A percentile compares a stretch with the other conserved stretches of the same genome.
Conservation (phyloP, 2,113 vertebrate species). For the Rutilus rutilus region DNA sequence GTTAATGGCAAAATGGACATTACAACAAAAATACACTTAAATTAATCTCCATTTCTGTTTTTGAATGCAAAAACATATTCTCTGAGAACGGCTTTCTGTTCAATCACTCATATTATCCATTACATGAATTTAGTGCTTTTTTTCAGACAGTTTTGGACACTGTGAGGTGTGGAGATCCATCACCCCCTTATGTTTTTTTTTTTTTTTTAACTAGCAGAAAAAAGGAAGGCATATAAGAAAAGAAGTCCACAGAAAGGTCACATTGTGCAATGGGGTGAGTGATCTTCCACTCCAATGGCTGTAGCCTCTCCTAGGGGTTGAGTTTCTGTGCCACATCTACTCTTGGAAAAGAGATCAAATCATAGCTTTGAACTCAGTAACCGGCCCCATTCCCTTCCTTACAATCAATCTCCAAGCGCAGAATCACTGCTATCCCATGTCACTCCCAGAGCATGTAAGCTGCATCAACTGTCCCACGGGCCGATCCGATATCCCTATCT, state of each 20-base stretch:
- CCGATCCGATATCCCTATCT: slow-evolving; percentile 68
- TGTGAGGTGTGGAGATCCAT: neutral
- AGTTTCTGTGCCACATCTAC: slow-evolving; percentile 69
- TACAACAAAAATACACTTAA: neutral
- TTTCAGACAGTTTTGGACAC: neutral
- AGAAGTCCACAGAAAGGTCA: slow-evolving; percentile 29
- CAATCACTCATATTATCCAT: neutral
- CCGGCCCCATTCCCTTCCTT: slow-evolving; percentile 50
- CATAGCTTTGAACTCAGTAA: slow-evolving; percentile 63
- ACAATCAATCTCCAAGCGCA: slow-evolving; percentile 58
- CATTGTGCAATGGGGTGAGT: slow-evolving; percentile 29
- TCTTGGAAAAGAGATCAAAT: slow-evolving; percentile 57
- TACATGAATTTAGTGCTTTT: neutral
- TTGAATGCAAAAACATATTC: neutral
- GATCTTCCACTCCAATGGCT: slow-evolving; percentile 59
- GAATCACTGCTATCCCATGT: slow-evolving; percentile 64
- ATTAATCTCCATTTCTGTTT: neutral
- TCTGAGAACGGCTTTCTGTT: neutral
- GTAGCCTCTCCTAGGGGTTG: slow-evolving; percentile 61
- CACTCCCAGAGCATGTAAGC: slow-evolving; percentile 62
- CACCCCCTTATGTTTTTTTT: neutral
- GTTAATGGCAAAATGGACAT: neutral
- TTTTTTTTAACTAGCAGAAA: neutral
- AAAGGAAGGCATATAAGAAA: neutral
- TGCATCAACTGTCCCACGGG: slow-evolving; percentile 65